Evolutionary conservation across 1,140 invertebrate species (phyloP).

Genomic region (Grapholita molesta): DNA sequence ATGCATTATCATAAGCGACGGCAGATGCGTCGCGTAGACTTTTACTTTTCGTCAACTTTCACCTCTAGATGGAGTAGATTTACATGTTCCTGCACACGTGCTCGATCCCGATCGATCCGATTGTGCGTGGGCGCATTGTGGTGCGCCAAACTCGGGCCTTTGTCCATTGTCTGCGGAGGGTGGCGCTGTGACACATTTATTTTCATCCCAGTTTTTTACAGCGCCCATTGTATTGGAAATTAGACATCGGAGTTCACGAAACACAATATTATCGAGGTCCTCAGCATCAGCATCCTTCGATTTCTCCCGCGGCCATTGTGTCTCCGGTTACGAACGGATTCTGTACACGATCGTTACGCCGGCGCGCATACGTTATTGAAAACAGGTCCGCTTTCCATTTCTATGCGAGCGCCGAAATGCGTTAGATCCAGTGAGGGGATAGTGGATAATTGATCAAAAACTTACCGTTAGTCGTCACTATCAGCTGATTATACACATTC

Average conservation of each 20-base stretch:
- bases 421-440: constrained; percentile 41
- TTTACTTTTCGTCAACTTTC: constrained; percentile 76
- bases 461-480: constrained; percentile 58
- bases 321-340: constrained; percentile 43
- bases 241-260: constrained; percentile 71
- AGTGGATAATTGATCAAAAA: constrained; percentile 59
- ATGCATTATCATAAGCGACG: constrained; percentile 55
- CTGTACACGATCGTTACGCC: constrained; percentile 30
- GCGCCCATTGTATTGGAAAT: constrained; percentile 74
- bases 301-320: constrained; percentile 45
- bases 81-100: constrained; percentile 65
- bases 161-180: constrained; percentile 73
- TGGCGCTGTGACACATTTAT: constrained; percentile 76
- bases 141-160: constrained; percentile 53
- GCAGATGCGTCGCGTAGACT: constrained; percentile 39
- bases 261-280: constrained; percentile 65
- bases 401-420: constrained; percentile 51
- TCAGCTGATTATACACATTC: constrained; percentile 66
- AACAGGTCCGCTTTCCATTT: constrained; percentile 73
- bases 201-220: constrained; percentile 69
- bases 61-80: constrained; percentile 64
- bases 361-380: constrained; percentile 46
- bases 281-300: constrained; percentile 54
- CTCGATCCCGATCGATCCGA: constrained; percentile 51
- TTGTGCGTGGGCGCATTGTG: constrained; percentile 65